These are phyloP conservation scores for Sebastes nivosus DNA, from an alignment of 2,797 vertebrate species.

Conservation along the genomic window DNA sequence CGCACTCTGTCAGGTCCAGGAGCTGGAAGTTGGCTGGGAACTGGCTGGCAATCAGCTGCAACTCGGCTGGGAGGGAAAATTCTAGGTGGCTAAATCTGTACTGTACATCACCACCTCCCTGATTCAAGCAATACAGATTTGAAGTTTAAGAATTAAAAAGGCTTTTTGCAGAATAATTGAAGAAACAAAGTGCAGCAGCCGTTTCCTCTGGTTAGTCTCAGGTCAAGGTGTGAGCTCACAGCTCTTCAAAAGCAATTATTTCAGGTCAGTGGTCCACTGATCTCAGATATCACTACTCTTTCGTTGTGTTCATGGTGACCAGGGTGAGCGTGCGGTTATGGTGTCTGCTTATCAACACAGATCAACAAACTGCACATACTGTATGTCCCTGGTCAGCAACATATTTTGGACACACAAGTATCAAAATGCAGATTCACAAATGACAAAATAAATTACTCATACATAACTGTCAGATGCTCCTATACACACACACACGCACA, in stretches of 20 bases:
- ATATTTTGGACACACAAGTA: background rate
- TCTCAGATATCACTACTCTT: conserved; percentile 2
- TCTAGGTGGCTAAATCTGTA: too few species aligned
- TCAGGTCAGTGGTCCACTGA: conserved; percentile 45
- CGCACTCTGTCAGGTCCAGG: too few species aligned
- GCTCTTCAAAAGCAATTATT: conserved; percentile 64
- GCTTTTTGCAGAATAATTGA: background rate
- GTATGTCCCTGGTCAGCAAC: background rate
- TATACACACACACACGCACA: background rate
- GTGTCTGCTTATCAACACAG: background rate
- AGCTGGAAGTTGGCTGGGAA: too few species aligned
- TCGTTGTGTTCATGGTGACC: conserved; percentile 26
- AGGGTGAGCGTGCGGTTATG: conserved; percentile 35
- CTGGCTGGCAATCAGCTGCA: too few species aligned
- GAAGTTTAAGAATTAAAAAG: background rate
- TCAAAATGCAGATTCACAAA: background rate
- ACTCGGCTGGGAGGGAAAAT: too few species aligned
- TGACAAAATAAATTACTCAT: background rate
- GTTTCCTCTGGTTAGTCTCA: conserved; percentile 34
- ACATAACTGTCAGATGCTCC: background rate
- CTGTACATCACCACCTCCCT: too few species aligned
- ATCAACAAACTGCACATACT: background rate
- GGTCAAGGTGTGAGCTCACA: conserved; percentile 31
- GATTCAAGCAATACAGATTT: too few species aligned
- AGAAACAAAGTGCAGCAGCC: conserved; percentile 4